Percentiles rank a stretch among this genome's conserved stretches.
Conservation (phyloP, 1,140 invertebrate genomes). For the Rhopalosiphum maidis region DNA sequence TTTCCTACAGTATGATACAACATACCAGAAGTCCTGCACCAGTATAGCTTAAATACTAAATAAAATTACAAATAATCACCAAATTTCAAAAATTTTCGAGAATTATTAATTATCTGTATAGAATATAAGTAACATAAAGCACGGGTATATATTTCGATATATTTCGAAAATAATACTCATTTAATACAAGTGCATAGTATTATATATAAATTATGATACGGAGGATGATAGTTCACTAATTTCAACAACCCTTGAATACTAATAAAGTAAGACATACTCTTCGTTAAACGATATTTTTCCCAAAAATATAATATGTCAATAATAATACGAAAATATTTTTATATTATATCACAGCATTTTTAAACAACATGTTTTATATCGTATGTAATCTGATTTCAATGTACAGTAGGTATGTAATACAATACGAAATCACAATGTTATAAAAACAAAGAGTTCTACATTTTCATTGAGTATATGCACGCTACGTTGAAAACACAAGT, state of each 20-base stretch:
- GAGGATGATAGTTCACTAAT: not conserved
- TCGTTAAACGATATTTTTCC: not conserved
- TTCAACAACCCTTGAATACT: not conserved
- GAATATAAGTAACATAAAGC: not conserved
- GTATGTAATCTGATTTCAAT: not conserved
- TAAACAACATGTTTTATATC: not conserved
- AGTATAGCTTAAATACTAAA: too few species aligned
- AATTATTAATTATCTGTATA: not conserved
- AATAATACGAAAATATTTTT: not conserved
- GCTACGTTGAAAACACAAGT: not conserved
- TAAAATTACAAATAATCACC: too few species aligned
- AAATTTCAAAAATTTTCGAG: too few species aligned
- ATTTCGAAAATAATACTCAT: constrained; percentile 19
- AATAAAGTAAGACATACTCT: not conserved
- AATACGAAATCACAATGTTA: constrained; percentile 59
- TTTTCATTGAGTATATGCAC: not conserved
- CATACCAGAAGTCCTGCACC: too few species aligned
- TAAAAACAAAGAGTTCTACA: constrained; percentile 60
- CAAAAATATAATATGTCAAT: not conserved
- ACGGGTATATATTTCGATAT: not conserved
- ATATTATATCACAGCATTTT: not conserved
- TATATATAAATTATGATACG: not conserved
- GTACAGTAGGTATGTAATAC: constrained; percentile 39
- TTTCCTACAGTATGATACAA: too few species aligned
- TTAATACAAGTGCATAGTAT: not conserved